Percentiles rank a stretch among this genome's conserved stretches.
phyloP scores from a whole-genome alignment of 2,888 invertebrate species.

The Cerceris ruficornis region DNA sequence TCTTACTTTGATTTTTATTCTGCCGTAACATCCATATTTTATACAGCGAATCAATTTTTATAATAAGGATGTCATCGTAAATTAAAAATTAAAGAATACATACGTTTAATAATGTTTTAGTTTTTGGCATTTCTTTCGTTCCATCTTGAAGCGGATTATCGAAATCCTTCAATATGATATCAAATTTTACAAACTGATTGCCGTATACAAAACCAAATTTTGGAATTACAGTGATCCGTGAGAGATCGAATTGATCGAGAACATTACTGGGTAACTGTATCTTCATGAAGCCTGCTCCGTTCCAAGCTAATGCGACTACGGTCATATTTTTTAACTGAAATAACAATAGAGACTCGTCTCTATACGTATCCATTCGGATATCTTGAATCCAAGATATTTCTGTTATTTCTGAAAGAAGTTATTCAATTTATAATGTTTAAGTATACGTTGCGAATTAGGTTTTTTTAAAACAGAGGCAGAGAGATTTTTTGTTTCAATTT shows the following conservation, averaged over 20 bases:
- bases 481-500: too few relatives aligned
- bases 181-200: constrained; percentile 67
- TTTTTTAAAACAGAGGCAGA: too few relatives aligned
- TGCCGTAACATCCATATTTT: not conserved
- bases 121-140: constrained; percentile 71
- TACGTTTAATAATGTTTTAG: constrained; percentile 77
- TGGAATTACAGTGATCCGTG: constrained; percentile 65
- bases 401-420: constrained; percentile 58
- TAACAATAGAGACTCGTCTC: constrained; percentile 81
- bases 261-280: constrained; percentile 54
- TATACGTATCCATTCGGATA: constrained; percentile 79
- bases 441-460: too few relatives aligned
- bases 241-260: constrained; percentile 65
- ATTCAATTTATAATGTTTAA: too few relatives aligned
- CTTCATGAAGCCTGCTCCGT: constrained; percentile 62
- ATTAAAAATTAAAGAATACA: too few relatives aligned
- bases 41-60: too few relatives aligned
- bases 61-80: not conserved
- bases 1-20: not conserved
- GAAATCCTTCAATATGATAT: constrained; percentile 71
- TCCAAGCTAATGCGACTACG: constrained; percentile 69
- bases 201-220: constrained; percentile 70
- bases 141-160: constrained; percentile 73
- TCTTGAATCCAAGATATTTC: constrained; percentile 65
- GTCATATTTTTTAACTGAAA: constrained; percentile 76